These are phyloP conservation scores for Actenoides hombroni DNA, from an alignment of 2,113 vertebrate species.

Conservation along the genomic window DNA sequence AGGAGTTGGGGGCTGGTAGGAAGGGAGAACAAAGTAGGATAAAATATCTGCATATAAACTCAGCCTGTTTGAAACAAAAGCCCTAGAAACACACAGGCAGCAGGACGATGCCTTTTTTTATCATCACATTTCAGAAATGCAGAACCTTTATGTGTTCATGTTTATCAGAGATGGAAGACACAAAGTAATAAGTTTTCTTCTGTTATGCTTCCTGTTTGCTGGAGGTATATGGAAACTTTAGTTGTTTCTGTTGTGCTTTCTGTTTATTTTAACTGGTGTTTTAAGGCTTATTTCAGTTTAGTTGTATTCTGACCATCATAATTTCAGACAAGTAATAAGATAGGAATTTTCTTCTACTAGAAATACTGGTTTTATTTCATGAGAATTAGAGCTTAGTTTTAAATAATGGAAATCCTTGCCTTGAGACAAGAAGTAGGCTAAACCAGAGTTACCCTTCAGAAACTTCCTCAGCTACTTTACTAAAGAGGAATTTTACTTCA, in stretches of 20 bases:
- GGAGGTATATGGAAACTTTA: background rate
- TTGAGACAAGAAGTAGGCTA: background rate
- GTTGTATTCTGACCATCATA: background rate
- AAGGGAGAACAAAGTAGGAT: background rate
- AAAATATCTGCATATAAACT: background rate
- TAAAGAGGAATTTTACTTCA: slow-evolving; percentile 29
- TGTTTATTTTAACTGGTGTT: slow-evolving; percentile 21
- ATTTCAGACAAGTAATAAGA: background rate
- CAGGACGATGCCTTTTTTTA: slow-evolving; percentile 21
- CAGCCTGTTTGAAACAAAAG: slow-evolving; percentile 13
- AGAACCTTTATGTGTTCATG: background rate
- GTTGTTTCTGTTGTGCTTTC: background rate
- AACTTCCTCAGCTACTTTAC: slow-evolving; percentile 21
- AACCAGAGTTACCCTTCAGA: background rate
- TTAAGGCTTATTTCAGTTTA: slow-evolving; percentile 2
- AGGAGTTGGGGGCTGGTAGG: background rate
- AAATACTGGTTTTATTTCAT: slow-evolving; percentile 1
- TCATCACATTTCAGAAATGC: slow-evolving; percentile 24
- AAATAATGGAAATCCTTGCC: slow-evolving; percentile 21
- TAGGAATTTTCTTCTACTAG: background rate
- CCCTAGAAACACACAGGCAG: background rate
- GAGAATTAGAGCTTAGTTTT: background rate
- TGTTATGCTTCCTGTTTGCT: background rate
- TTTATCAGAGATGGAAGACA: slow-evolving; percentile 22
- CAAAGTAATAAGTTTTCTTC: slow-evolving; percentile 31